These are phyloP conservation scores for Troilus luridus DNA, from an alignment of 2,888 invertebrate species.

Conservation along the genomic window DNA sequence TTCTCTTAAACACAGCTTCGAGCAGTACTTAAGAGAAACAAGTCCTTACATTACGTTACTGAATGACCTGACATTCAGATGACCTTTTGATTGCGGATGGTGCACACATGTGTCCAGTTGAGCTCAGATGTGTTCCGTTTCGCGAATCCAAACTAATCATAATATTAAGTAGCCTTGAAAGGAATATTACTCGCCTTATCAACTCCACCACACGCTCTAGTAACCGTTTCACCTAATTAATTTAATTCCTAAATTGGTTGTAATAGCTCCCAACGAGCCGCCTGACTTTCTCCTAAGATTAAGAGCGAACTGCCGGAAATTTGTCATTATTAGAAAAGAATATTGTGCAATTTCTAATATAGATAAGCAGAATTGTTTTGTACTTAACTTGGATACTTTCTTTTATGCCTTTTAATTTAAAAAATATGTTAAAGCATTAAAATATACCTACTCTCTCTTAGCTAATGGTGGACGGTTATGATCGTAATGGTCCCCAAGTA, in stretches of 20 bases:
- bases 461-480: background rate
- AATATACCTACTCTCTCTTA: background rate
- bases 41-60: too few relatives aligned
- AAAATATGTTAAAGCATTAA: background rate
- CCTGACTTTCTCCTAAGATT: background rate
- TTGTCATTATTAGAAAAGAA: background rate
- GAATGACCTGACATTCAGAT: too few relatives aligned
- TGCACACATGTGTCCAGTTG: too few relatives aligned
- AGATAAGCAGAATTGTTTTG: background rate
- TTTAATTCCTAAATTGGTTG: slow-evolving; percentile 7
- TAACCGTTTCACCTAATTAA: slow-evolving; percentile 14
- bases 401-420: background rate
- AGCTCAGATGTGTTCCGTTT: too few relatives aligned
- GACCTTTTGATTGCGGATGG: too few relatives aligned
- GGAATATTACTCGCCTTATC: background rate
- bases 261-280: background rate
- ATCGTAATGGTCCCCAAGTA: background rate
- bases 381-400: background rate
- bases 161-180: background rate
- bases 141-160: background rate
- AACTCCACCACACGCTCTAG: background rate
- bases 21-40: too few relatives aligned
- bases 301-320: background rate
- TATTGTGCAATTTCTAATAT: background rate
- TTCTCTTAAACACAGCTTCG: too few relatives aligned